Conservation (phyloP, 2,113 vertebrate genomes). For the Peromyscus maniculatus region DNA sequence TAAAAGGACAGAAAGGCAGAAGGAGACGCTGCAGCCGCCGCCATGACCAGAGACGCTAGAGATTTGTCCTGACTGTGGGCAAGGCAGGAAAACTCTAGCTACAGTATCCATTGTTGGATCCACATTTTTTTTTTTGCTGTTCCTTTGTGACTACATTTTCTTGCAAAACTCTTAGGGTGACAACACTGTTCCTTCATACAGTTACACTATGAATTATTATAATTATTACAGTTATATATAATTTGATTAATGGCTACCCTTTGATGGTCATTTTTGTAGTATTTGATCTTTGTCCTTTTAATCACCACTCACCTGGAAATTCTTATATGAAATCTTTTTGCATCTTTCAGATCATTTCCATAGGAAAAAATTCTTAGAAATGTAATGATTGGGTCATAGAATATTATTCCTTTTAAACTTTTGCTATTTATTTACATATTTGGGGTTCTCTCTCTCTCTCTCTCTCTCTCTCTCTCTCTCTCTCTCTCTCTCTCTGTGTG, state of each 20-base stretch:
- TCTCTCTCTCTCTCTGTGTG: too few relatives aligned
- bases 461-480: too few relatives aligned
- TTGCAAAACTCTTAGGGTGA: neutral
- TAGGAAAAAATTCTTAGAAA: neutral
- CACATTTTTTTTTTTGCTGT: neutral
- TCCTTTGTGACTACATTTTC: neutral
- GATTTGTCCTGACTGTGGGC: too few relatives aligned
- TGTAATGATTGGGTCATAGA: neutral
- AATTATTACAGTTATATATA: neutral
- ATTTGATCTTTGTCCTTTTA: neutral
- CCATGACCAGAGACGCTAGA: too few relatives aligned
- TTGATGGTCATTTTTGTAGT: neutral
- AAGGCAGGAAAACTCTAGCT: too few relatives aligned
- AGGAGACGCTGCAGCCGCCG: too few relatives aligned
- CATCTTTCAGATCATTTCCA: neutral
- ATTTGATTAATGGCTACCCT: neutral
- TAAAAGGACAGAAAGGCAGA: too few relatives aligned
- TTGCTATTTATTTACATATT: neutral
- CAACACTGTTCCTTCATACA: neutral
- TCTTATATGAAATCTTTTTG: neutral
- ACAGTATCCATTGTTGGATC: neutral
- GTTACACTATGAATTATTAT: neutral
- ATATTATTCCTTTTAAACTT: neutral
- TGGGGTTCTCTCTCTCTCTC: too few relatives aligned
- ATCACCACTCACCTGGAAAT: neutral